Evolutionary conservation across 2,888 invertebrate species (phyloP).

Genomic region (Hedychridium roseum): DNA sequence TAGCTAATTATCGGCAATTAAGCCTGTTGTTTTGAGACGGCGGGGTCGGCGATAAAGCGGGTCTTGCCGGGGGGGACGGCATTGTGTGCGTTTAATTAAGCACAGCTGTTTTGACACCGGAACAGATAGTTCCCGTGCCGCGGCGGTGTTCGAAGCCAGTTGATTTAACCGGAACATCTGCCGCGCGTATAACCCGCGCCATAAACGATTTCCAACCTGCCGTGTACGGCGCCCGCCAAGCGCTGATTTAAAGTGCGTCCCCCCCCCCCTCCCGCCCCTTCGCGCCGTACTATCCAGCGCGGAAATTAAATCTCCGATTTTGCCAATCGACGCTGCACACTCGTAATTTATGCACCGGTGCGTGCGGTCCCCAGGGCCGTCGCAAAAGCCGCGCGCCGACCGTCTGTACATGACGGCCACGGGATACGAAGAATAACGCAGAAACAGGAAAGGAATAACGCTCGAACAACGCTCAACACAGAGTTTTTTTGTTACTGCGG

Average conservation of each 20-base stretch:
- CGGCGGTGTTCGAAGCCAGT: conserved; percentile 46
- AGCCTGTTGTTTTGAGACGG: conserved; percentile 27
- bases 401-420: no score
- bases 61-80: no score
- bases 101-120: conserved; percentile 55
- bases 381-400: no score
- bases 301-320: conserved; percentile 32
- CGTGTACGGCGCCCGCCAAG: conserved; percentile 25
- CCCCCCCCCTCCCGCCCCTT: no score
- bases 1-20: conserved; percentile 25
- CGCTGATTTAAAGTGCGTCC: conserved; percentile 44
- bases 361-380: no score
- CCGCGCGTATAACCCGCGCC: conserved; percentile 32
- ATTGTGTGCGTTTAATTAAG: conserved; percentile 52
- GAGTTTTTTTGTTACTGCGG: no score
- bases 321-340: conserved; percentile 8
- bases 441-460: no score
- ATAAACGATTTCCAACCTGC: conserved; percentile 3
- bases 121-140: conserved; percentile 43
- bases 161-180: conserved; percentile 59
- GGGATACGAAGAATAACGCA: no score
- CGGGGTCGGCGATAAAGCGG: no score
- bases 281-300: conserved; percentile 1
- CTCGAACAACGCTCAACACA: no score
- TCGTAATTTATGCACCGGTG: conserved; percentile 19